Evolutionary conservation across 2,113 vertebrate species (phyloP), one percentile per base, ranked within the genome.

Genomic region (Chiloscyllium plagiosum): DNA sequence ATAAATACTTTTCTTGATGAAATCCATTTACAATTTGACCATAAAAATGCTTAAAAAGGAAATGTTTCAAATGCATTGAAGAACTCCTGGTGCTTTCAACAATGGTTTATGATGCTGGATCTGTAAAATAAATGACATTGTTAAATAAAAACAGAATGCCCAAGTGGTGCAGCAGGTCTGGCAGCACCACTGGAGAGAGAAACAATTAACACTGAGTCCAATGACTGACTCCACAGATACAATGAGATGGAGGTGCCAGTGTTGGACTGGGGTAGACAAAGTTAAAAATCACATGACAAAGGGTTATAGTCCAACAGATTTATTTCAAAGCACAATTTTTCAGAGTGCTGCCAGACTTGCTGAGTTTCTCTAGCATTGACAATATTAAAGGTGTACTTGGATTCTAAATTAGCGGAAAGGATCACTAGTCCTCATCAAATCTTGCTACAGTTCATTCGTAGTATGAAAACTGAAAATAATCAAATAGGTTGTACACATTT

Each of bases 21-120:
- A 80, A 33, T 5, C 33, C 66, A 93, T 93, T 66, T 93, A 93
- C 89, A 93, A n/a, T 93, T 93, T 93, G 61, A 17, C 33, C 89
- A 93, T 93, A 66, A 93, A 93, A 61, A 89, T n/a, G 29, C 10
- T 93, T 68, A 42, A 52, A 68, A 68, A 37, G 7, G 0, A 22
- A 68, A 10, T 17, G 2, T 83, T 47, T 47, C 17, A 37, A 47
- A 83, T 83, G 5, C 56, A 92, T 17, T 37, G 33, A 80, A 37
- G n/a, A 65, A 17, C 89, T 66, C 5, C 33, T 68, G 65, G 33
- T 15, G 33, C 29, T 61, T 66, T 13, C 37, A 66, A 93, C 89
- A 37, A 37, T 65, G 61, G 65, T 37, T 7, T 37, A n/a, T 19
- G 29, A 29, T 37, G 89, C 17, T 93, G 61, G 3, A 68, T 93